Conservation (phyloP, 2,888 invertebrate species). For the Lamellibrachia satsuma region DNA sequence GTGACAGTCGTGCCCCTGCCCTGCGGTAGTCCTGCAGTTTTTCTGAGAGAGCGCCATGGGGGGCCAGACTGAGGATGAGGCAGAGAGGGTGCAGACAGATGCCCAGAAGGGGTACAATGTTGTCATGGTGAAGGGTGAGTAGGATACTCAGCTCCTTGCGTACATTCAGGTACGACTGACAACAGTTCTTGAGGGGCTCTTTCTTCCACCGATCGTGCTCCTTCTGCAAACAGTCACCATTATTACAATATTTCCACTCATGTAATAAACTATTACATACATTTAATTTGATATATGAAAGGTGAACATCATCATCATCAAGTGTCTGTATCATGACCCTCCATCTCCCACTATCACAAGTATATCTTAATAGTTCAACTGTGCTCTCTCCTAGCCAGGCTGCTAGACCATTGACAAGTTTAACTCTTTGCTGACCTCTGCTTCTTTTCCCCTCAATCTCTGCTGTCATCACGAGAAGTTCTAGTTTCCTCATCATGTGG, state of each 20-base stretch:
- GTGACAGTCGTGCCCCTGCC: slow-evolving; percentile 83
- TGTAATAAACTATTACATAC: no score
- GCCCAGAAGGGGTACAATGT: slow-evolving; percentile 91
- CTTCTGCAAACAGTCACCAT: slow-evolving; percentile 28
- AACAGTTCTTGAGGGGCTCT: slow-evolving; percentile 89
- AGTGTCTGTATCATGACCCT: no score
- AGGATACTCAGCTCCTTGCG: slow-evolving; percentile 93
- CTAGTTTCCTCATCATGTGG: no score
- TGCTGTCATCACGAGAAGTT: no score
- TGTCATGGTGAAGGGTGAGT: slow-evolving; percentile 84
- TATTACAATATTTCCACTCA: background rate
- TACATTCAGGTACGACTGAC: slow-evolving; percentile 95
- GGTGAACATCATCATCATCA: no score
- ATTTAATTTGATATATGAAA: no score
- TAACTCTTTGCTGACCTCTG: no score
- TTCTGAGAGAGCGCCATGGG: slow-evolving; percentile 87
- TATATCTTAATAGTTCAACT: no score
- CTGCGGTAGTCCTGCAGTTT: slow-evolving; percentile 85
- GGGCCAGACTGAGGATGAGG: slow-evolving; percentile 88
- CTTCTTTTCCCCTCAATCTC: no score
- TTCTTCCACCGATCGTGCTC: slow-evolving; percentile 78
- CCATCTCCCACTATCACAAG: no score
- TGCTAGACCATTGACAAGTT: no score
- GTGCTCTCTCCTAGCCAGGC: no score
- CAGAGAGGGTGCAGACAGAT: slow-evolving; percentile 89